phyloP scores from a whole-genome alignment of 2,113 vertebrate species.

The Cyanoramphus novaezelandiae region DNA sequence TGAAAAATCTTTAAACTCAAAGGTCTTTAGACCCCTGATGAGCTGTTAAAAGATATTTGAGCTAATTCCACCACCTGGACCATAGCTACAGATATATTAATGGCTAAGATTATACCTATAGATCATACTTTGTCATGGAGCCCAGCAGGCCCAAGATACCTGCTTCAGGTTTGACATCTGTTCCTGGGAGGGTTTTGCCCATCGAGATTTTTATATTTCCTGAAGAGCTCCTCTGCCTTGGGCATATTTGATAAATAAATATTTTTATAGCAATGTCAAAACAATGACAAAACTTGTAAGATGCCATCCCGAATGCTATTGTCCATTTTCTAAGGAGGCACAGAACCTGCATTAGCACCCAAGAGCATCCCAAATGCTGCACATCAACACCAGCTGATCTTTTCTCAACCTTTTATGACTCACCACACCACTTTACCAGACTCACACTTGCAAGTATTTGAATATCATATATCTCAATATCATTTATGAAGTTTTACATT shows the following conservation, averaged over 20 bases:
- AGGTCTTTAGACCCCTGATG: constrained; percentile 27
- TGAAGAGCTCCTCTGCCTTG: not conserved
- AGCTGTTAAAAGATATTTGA: not conserved
- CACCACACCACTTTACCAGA: fast-evolving
- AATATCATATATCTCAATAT: fast-evolving
- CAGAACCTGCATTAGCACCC: not conserved
- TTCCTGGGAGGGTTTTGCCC: not conserved
- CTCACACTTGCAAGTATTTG: fast-evolving
- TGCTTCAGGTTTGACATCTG: not conserved
- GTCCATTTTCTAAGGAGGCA: not conserved
- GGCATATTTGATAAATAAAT: not conserved
- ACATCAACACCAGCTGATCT: not conserved
- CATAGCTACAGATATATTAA: not conserved
- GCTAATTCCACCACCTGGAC: not conserved
- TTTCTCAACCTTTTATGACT: not conserved
- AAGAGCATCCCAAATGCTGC: not conserved
- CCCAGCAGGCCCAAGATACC: not conserved
- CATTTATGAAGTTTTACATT: fast-evolving
- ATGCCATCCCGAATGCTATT: not conserved
- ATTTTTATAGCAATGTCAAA: not conserved
- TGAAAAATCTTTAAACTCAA: constrained; percentile 21
- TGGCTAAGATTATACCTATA: not conserved
- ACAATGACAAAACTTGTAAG: not conserved
- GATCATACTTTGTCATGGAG: not conserved
- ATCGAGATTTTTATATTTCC: not conserved